Evolutionary conservation across 2,113 vertebrate species (phyloP).

Genomic region (Anthoscopus minutus): DNA sequence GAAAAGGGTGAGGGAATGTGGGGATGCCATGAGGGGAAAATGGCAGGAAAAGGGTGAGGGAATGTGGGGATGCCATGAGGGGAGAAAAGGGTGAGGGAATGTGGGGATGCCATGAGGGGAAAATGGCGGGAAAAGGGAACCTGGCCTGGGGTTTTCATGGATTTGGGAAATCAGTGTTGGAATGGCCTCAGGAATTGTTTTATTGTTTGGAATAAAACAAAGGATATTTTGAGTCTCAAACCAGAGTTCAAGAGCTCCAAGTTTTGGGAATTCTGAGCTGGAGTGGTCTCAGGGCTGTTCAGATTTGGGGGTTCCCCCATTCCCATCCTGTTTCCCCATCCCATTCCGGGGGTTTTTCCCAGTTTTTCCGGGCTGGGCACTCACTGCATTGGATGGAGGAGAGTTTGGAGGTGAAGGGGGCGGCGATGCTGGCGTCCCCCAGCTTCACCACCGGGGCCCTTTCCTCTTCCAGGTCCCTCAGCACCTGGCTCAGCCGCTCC

Average conservation of each 20-base stretch:
- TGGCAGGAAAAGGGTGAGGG: background rate
- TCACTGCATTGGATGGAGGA: constrained; percentile 98
- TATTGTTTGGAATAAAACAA: background rate
- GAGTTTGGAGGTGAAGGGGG: constrained; percentile 96
- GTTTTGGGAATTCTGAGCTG: background rate
- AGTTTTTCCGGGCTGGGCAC: background rate
- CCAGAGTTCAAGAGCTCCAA: background rate
- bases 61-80: too few species aligned
- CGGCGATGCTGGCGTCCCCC: constrained; percentile 95
- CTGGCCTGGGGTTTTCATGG: background rate
- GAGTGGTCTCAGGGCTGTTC: too few species aligned
- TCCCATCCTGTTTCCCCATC: background rate
- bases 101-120: background rate
- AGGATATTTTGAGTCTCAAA: background rate
- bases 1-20: too few species aligned
- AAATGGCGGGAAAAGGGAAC: background rate
- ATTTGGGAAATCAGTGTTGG: background rate
- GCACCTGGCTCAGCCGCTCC: constrained; percentile 90
- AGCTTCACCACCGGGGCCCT: constrained; percentile 88
- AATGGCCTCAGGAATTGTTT: too few species aligned
- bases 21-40: background rate
- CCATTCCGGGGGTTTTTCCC: background rate
- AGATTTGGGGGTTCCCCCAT: too few species aligned
- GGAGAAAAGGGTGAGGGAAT: background rate
- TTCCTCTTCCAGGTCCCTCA: constrained; percentile 94